A percentile compares a stretch with the other conserved stretches of the same genome.
Evolutionary conservation across 2,113 vertebrate species (phyloP).

Genomic region (Hiodon alosoides): DNA sequence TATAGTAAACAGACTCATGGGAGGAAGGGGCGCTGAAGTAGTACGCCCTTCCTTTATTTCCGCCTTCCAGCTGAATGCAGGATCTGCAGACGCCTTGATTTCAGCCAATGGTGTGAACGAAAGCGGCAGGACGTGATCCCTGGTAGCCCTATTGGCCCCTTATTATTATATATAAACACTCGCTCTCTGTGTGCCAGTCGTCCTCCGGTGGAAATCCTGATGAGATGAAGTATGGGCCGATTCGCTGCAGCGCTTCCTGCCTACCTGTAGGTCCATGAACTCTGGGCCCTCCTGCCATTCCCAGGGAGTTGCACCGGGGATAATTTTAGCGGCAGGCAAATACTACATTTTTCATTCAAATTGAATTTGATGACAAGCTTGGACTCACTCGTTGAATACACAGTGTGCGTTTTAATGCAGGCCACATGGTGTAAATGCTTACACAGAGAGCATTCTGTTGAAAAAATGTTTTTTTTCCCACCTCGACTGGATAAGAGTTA

Average conservation of each 20-base stretch:
- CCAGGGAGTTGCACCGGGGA: conserved; percentile 8
- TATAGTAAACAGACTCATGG: not conserved
- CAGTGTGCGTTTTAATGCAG: conserved; percentile 18
- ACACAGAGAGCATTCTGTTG: conserved; percentile 12
- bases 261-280: conserved; percentile 18
- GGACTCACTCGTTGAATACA: not conserved
- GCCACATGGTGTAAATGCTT: conserved; percentile 16
- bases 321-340: conserved; percentile 18
- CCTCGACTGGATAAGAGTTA: no score
- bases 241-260: conserved; percentile 6
- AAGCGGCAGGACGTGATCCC: not conserved
- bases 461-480: no score
- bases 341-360: conserved; percentile 17
- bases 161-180: conserved; percentile 4
- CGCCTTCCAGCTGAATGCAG: not conserved
- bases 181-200: not conserved
- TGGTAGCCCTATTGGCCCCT: not conserved
- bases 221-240: conserved; percentile 17
- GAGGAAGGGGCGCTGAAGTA: not conserved
- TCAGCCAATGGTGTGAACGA: not conserved
- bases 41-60: no score
- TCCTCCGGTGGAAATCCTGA: conserved; percentile 5
- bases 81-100: conserved; percentile 8
- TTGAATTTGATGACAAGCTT: conserved; percentile 23
- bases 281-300: not conserved